Percentiles rank a stretch among this genome's conserved stretches.
Conservation (phyloP, 2,797 vertebrate genomes). For the Hippocampus kuda region DNA sequence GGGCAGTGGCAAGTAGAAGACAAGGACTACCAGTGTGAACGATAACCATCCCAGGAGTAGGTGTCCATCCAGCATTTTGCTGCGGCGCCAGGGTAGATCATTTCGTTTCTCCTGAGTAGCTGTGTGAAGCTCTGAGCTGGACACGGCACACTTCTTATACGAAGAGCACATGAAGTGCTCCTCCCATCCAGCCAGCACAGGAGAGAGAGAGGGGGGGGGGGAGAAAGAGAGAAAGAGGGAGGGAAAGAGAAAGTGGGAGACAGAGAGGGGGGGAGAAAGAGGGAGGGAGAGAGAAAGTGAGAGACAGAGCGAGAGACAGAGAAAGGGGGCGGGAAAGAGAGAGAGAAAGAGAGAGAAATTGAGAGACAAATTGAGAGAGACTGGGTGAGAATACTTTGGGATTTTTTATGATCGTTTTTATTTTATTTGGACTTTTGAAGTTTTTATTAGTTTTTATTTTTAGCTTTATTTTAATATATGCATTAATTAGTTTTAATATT, state of each 20-base stretch:
- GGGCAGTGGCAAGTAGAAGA: constrained; percentile 75
- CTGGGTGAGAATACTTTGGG: too few relatives aligned
- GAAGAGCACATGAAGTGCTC: constrained; percentile 60
- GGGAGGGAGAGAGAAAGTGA: too few relatives aligned
- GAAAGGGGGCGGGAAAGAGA: too few relatives aligned
- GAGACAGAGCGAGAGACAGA: too few relatives aligned
- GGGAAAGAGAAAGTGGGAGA: constrained; percentile 18
- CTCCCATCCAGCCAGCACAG: constrained; percentile 54
- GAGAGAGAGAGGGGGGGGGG: constrained; percentile 28
- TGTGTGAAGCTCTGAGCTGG: constrained; percentile 71
- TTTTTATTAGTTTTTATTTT: too few relatives aligned
- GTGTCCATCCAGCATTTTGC: constrained; percentile 98
- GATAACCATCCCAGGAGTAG: constrained; percentile 92
- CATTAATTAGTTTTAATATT: too few relatives aligned
- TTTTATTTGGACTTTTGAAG: too few relatives aligned
- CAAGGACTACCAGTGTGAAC: constrained; percentile 73
- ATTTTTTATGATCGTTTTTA: too few relatives aligned
- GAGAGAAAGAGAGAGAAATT: too few relatives aligned
- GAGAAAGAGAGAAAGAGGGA: constrained; percentile 21
- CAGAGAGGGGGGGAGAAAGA: constrained; percentile 1
- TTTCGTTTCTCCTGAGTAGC: constrained; percentile 88
- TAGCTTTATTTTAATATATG: too few relatives aligned
- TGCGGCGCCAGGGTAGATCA: constrained; percentile 93
- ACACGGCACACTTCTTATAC: constrained; percentile 77
- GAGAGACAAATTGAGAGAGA: too few relatives aligned